Evolutionary conservation across 2,797 vertebrate genomes (phyloP), one percentile per base, ranked within the genome.

Genomic region (Poecile montanus): DNA sequence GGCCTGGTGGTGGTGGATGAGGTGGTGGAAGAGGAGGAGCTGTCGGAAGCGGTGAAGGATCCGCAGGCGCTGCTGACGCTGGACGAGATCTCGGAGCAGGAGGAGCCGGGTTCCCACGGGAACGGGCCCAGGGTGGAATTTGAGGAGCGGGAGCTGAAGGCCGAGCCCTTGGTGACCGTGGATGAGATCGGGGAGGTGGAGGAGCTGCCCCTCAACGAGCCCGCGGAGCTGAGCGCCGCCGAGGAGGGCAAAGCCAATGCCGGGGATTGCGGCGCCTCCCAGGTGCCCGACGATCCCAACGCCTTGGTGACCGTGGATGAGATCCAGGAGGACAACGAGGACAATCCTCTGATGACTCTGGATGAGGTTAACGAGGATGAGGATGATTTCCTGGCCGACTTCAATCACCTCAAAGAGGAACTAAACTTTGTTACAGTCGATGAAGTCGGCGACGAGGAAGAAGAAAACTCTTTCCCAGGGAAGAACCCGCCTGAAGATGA

Each of bases 131-230:
- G 98, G 30, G 95, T 95, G 3, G 95, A 98, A 36, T 98, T 98
- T 21, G 98, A 98, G 96, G 97, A 98, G 15, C 98, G 97, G 40
- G 97, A 98, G 10, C 47, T 97, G 85, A 98, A 98, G 94, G 94
- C 97, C 2, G 98, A 98, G 47, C 89, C 95, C 16, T 84, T 98
- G 53, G 97, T 98, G 38, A 98, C 98, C 2, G 97, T 99, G 54
- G 98, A 99, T 53, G 97, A 98, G 91, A 98, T 99, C 4, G 98
- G 98, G 0, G 98, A 99, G 42, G 98, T 98, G 27, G 99, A 99
- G 85, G 98, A 98, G 68, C 93, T 97, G 27, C 94, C 97, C 30
- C 92, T 98, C 38, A 96, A 93, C 9, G 97, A 97, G 36, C 96
- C 97, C 0, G 5, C 94, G 0, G 93, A 87, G 22, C 53, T 97